Percentiles rank a stretch among this genome's conserved stretches.
phyloP scores from a whole-genome alignment of 2,888 invertebrate genomes.

The Tachina grossa region DNA sequence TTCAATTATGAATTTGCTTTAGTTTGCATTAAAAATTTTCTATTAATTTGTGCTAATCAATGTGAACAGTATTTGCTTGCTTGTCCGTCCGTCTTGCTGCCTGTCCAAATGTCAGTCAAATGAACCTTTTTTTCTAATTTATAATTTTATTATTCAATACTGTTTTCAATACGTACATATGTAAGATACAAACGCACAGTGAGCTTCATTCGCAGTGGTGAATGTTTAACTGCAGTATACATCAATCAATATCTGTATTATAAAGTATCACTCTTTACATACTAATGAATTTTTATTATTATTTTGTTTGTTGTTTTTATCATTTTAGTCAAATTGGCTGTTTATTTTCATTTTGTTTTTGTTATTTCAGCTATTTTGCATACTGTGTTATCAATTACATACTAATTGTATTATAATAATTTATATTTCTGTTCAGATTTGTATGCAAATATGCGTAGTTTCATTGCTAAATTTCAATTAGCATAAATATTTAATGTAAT shows the following conservation, averaged over 20 bases:
- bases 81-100: constrained; percentile 8
- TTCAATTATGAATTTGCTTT: not conserved
- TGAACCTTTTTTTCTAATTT: constrained; percentile 4
- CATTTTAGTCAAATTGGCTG: constrained; percentile 4
- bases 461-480: constrained; percentile 35
- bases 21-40: constrained; percentile 41
- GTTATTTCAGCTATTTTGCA: constrained; percentile 45
- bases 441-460: constrained; percentile 23
- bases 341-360: constrained; percentile 1
- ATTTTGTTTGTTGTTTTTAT: too few species aligned
- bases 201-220: not conserved
- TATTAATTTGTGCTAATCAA: constrained; percentile 62
- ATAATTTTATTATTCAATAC: constrained; percentile 46
- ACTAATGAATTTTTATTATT: constrained; percentile 28
- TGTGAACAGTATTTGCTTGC: constrained; percentile 16
- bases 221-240: constrained; percentile 1
- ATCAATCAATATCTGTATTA: constrained; percentile 5
- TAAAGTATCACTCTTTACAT: not conserved
- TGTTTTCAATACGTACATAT: constrained; percentile 8
- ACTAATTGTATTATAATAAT: constrained; percentile 43
- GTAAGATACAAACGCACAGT: not conserved
- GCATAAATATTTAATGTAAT: constrained; percentile 7
- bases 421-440: not conserved
- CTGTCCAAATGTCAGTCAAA: constrained; percentile 51
- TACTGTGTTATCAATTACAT: constrained; percentile 48